A percentile compares a stretch with the other conserved stretches of the same genome.
These are phyloP conservation scores for Drosophila navojoa DNA, from an alignment of 1,140 invertebrate genomes.

Conservation along the genomic window DNA sequence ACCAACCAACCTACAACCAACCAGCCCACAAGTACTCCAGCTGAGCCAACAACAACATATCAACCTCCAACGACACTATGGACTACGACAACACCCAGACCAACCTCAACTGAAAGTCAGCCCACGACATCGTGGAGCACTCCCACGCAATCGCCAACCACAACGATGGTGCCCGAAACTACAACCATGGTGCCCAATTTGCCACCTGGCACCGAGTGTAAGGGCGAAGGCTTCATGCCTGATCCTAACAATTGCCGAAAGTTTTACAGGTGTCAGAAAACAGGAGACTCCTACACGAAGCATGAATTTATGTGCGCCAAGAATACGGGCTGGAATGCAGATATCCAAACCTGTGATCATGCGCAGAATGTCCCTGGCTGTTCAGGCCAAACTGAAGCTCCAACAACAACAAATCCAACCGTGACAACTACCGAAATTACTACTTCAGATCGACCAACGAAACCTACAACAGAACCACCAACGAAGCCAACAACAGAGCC, in stretches of 20 bases:
- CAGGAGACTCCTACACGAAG: constrained; percentile 79
- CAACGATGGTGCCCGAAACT: constrained; percentile 40
- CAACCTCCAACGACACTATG: constrained; percentile 15
- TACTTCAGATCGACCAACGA: neutral
- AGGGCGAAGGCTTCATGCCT: constrained; percentile 87
- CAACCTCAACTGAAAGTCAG: constrained; percentile 15
- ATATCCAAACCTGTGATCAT: constrained; percentile 81
- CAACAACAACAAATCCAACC: constrained; percentile 36
- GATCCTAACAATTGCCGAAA: constrained; percentile 86
- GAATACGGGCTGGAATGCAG: constrained; percentile 84
- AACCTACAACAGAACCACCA: constrained; percentile 14
- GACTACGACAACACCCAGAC: neutral
- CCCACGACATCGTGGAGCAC: constrained; percentile 43
- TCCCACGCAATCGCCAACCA: constrained; percentile 31
- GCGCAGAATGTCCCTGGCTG: constrained; percentile 50
- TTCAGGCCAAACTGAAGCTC: constrained; percentile 40
- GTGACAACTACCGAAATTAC: constrained; percentile 20
- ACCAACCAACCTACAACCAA: neutral
- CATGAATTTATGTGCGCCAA: constrained; percentile 83
- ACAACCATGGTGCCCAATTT: constrained; percentile 59
- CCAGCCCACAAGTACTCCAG: neutral
- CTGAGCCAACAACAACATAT: constrained; percentile 14
- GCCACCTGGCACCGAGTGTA: constrained; percentile 76
- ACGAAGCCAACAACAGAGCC: too few species aligned
- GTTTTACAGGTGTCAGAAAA: constrained; percentile 85